Base-by-base conservation (phyloP, 2,113 vertebrate genomes). In the Loxodonta africana region DNA sequence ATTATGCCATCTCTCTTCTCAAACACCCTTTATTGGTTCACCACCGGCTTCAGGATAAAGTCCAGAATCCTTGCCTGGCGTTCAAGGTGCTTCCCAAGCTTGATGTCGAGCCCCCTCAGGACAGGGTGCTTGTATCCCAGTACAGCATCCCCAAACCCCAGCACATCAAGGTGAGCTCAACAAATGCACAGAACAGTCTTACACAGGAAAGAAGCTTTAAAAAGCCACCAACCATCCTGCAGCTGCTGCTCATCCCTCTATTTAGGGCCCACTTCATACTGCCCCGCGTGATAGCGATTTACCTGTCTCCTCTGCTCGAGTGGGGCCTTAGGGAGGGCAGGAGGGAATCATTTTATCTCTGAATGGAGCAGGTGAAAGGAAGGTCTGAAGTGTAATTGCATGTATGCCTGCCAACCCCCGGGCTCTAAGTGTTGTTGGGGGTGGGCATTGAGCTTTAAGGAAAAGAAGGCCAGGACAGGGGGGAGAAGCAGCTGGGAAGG, bases 241-340 rank as follows among this genome's bases (percentile, higher is more conserved):
- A 41, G 77, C 11, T 12, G 83, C 93, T 41, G 78, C 41, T 62
- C 0, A 1, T 21, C 41, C 83, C 83, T 83, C 53, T 91, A 25
- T 86, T 67, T 65, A 88, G 90, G 73, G 60, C 90, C 62, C 46
- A 65, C 67, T 88, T 60, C 85, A 48, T 5, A 33, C 81, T 67
- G 94, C 53, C 84, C 90, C 10, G 0, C 82, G 81, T 94, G 94
- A 84, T 86, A 74, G 44, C 62, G 90, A 10, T 91, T 94, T 96
- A 92, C 96, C 86, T 87, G 76, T 77, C 89, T 95, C 46, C 95
- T 92, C 82, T 95, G 94, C 85, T 95, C 78, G 62, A 94, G 92
- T 81, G 14, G 92, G 96, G 63, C 57, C 33, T 84, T 4, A 0
- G 57, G 87, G 92, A 65, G 81, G 77, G 25, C 85, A 83, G 77